Percentiles rank a stretch among this genome's conserved stretches.
Conservation (phyloP, 2,888 invertebrate species). For the Scaptomyza caliginosa region DNA sequence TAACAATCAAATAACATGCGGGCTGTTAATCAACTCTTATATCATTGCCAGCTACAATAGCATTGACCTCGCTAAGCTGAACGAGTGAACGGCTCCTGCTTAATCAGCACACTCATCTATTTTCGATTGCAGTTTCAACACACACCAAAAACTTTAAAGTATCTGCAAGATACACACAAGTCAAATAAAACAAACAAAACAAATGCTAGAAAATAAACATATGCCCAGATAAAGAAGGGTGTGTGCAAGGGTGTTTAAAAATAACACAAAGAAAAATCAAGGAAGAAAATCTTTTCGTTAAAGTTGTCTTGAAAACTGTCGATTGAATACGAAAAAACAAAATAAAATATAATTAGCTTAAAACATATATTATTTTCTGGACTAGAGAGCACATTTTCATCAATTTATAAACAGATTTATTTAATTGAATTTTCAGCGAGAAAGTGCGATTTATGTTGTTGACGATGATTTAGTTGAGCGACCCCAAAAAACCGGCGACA, state of each 20-base stretch:
- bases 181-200: slow-evolving; percentile 33
- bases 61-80: slow-evolving; percentile 48
- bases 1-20: slow-evolving; percentile 15
- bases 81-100: slow-evolving; percentile 39
- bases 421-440: slow-evolving; percentile 22
- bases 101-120: slow-evolving; percentile 37
- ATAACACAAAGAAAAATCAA: slow-evolving; percentile 28
- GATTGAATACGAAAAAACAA: background rate
- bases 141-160: slow-evolving; percentile 31
- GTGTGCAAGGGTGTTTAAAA: slow-evolving; percentile 48
- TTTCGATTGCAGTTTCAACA: slow-evolving; percentile 44
- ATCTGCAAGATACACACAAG: slow-evolving; percentile 57
- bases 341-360: background rate
- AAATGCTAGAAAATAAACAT: slow-evolving; percentile 49
- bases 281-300: slow-evolving; percentile 41
- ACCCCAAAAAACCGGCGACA: slow-evolving; percentile 44
- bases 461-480: slow-evolving; percentile 38
- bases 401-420: background rate
- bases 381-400: background rate
- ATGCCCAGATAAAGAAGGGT: slow-evolving; percentile 4
- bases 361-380: background rate
- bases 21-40: slow-evolving; percentile 39
- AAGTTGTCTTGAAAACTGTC: background rate
- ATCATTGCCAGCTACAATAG: slow-evolving; percentile 43
- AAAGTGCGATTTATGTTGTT: slow-evolving; percentile 46